Conservation (phyloP, 2,888 invertebrate genomes). For the Fragum sueziense region DNA sequence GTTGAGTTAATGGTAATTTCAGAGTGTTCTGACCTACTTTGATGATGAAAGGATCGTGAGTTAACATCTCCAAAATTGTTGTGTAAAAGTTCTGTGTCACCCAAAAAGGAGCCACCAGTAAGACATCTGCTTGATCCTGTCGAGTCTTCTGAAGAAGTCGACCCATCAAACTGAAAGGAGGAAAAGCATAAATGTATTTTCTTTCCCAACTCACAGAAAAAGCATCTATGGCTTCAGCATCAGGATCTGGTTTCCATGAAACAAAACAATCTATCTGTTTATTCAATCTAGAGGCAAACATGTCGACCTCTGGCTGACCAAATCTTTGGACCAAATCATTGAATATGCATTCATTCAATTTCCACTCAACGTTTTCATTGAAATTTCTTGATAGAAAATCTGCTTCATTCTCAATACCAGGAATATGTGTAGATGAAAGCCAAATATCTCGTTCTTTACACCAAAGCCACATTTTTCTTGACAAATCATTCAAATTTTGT, state of each 20-base stretch:
- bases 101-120: slow-evolving; percentile 39
- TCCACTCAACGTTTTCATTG: slow-evolving; percentile 33
- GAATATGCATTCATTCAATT: slow-evolving; percentile 12
- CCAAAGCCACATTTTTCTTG: slow-evolving; percentile 20
- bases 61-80: slow-evolving; percentile 24
- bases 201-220: slow-evolving; percentile 29
- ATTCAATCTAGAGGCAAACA: slow-evolving; percentile 25
- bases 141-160: slow-evolving; percentile 30
- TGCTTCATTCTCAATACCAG: slow-evolving; percentile 18
- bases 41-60: slow-evolving; percentile 15
- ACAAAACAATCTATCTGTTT: slow-evolving; percentile 24
- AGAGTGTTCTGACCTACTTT: slow-evolving; percentile 14
- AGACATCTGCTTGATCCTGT: slow-evolving; percentile 32
- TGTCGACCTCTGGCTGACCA: slow-evolving; percentile 22
- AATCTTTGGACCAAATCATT: neutral
- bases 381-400: slow-evolving; percentile 16
- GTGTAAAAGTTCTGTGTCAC: slow-evolving; percentile 37
- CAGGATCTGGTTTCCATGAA: slow-evolving; percentile 27
- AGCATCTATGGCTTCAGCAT: slow-evolving; percentile 27
- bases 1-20: slow-evolving; percentile 11
- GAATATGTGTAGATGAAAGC: slow-evolving; percentile 9
- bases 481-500: neutral
- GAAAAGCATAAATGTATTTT: slow-evolving; percentile 30
- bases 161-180: slow-evolving; percentile 39
- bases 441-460: slow-evolving; percentile 10